Conservation (phyloP, 2,113 vertebrate genomes). For the Mandrillus leucophaeus region DNA sequence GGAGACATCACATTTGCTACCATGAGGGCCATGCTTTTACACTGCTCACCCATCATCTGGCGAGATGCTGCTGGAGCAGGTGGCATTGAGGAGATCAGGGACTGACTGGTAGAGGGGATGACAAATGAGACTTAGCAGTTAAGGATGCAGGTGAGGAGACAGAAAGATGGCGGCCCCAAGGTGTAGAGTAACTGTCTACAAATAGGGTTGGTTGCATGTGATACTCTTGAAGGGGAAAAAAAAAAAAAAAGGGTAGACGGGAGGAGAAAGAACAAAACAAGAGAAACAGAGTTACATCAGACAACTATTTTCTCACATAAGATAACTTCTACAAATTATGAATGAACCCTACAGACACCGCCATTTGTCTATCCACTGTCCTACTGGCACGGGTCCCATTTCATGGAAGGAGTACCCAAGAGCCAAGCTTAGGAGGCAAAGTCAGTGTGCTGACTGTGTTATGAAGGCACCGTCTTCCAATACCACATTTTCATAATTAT, state of each 20-base stretch:
- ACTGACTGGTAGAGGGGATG: slow-evolving; percentile 29
- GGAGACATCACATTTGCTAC: background rate
- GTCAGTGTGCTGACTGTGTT: slow-evolving; percentile 83
- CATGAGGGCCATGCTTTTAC: background rate
- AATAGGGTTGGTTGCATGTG: background rate
- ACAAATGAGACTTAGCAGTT: slow-evolving; percentile 55
- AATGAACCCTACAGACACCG: slow-evolving; percentile 64
- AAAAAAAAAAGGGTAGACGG: background rate
- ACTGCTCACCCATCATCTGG: background rate
- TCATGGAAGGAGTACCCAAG: slow-evolving; percentile 50
- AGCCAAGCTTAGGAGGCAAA: slow-evolving; percentile 53
- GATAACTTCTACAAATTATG: slow-evolving; percentile 65
- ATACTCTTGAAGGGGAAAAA: background rate
- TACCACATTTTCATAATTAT: slow-evolving; percentile 95
- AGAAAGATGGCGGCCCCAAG: background rate
- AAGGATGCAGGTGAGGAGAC: slow-evolving; percentile 44
- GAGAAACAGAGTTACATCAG: slow-evolving; percentile 33
- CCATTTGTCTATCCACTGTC: background rate
- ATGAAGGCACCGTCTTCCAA: slow-evolving; percentile 89
- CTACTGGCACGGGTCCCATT: background rate
- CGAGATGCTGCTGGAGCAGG: background rate
- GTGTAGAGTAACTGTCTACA: slow-evolving; percentile 10
- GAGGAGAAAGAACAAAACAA: slow-evolving; percentile 39
- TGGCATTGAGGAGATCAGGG: slow-evolving; percentile 44
- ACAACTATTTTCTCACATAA: slow-evolving; percentile 70